A percentile compares a stretch with the other conserved stretches of the same genome.
phyloP scores from a whole-genome alignment of 2,113 vertebrate species.

The Reinhardtius hippoglossoides region DNA sequence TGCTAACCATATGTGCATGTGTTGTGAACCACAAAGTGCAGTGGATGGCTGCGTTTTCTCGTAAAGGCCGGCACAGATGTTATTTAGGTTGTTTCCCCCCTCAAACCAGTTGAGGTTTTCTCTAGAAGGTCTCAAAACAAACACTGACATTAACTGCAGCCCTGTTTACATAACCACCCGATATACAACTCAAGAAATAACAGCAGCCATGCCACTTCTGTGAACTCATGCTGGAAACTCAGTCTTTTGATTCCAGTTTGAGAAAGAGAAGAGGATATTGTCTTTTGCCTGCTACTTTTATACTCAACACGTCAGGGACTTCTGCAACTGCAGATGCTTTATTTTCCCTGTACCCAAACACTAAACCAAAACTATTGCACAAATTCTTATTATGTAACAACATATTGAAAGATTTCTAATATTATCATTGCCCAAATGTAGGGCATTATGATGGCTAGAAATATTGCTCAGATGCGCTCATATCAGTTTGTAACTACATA shows the following conservation, averaged over 20 bases:
- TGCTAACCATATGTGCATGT: conserved; percentile 16
- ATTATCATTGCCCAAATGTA: not conserved
- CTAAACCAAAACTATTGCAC: not conserved
- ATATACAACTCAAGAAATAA: conserved; percentile 41
- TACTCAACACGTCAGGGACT: not conserved
- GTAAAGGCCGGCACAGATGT: conserved; percentile 79
- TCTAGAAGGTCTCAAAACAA: conserved; percentile 67
- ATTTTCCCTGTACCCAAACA: not conserved
- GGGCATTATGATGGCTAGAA: not conserved
- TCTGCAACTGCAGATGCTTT: not conserved
- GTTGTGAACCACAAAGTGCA: conserved; percentile 61
- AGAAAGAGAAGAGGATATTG: conserved; percentile 1
- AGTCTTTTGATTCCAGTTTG: conserved; percentile 4
- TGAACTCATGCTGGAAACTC: not conserved
- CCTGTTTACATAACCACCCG: conserved; percentile 56
- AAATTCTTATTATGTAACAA: not conserved
- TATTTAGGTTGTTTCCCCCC: conserved; percentile 66
- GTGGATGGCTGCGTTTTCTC: conserved; percentile 72
- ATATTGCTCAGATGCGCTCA: not conserved
- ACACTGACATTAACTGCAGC: conserved; percentile 47
- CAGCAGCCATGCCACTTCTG: conserved; percentile 8
- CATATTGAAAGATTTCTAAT: not conserved
- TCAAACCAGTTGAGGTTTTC: conserved; percentile 70
- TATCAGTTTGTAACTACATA: not conserved
- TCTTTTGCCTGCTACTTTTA: not conserved